Evolutionary conservation across 2,888 invertebrate genomes (phyloP).

Genomic region (Nycteola revayana): DNA sequence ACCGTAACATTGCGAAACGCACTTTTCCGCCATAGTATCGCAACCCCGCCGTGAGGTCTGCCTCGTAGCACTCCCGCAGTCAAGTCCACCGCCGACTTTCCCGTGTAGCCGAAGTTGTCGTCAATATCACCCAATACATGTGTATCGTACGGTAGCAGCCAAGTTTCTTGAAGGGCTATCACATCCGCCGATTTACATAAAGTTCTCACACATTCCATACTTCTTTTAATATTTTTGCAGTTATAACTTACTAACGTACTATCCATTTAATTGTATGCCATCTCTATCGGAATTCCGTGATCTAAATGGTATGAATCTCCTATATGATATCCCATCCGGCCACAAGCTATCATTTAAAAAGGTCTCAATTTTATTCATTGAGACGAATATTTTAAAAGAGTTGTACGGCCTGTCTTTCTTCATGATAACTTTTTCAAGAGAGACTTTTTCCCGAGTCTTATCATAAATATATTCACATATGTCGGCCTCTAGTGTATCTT

Average conservation of each 20-base stretch:
- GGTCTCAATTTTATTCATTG: slow-evolving; percentile 12
- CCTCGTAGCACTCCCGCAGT: slow-evolving; percentile 7
- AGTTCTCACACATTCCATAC: neutral
- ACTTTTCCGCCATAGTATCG: neutral
- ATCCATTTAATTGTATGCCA: neutral
- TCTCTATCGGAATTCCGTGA: neutral
- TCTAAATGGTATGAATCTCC: slow-evolving; percentile 15
- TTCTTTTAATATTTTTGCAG: slow-evolving; percentile 2
- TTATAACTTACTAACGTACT: slow-evolving; percentile 4
- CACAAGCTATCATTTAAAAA: slow-evolving; percentile 21
- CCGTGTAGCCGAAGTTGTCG: slow-evolving; percentile 16
- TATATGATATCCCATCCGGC: slow-evolving; percentile 20
- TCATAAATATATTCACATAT: slow-evolving; percentile 11
- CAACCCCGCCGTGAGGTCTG: slow-evolving; percentile 22
- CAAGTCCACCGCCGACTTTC: slow-evolving; percentile 24
- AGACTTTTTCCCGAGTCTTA: slow-evolving; percentile 4
- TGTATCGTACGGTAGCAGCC: slow-evolving; percentile 18
- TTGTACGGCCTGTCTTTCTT: slow-evolving; percentile 12
- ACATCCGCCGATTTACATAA: slow-evolving; percentile 2
- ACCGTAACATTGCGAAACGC: slow-evolving; percentile 8
- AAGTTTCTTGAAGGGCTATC: too few relatives aligned
- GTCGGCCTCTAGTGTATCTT: slow-evolving; percentile 2
- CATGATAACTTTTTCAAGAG: slow-evolving; percentile 13
- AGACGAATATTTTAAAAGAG: slow-evolving; percentile 20
- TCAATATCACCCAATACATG: slow-evolving; percentile 13